Base-by-base conservation (phyloP, 2,888 invertebrate genomes). In the Flexamia atlantica region DNA sequence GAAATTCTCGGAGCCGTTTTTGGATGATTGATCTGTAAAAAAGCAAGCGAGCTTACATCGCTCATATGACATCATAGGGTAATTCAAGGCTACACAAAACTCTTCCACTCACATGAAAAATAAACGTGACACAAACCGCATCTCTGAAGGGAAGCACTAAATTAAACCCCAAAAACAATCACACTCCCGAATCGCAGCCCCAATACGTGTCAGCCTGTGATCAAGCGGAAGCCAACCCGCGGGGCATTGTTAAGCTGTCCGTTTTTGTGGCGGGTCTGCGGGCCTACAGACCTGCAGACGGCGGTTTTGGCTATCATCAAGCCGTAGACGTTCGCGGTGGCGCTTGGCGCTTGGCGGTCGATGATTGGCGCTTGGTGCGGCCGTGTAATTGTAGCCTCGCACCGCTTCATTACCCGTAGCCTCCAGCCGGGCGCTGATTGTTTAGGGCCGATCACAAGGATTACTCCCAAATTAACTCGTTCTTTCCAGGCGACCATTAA, bases 351-450 rank as follows among this genome's bases (percentile, higher is more conserved):
- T n/a, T n/a, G n/a, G n/a, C n/a, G n/a, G n/a, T n/a, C n/a, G n/a
- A n/a, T n/a, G n/a, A n/a, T n/a, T n/a, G n/a, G n/a, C n/a, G n/a
- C n/a, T n/a, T n/a, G n/a, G n/a, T n/a, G 20, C 36, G 42, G 42
- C 76, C 76, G 50, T 2, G 70, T 76, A 76, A 76, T 76, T 46
- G 76, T 76, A 76, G 76, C 76, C 76, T 76, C 76, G 76, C 76
- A 28, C 40, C 50, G 50, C 28, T 46, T 50, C 76, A 76, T 76
- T 50, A 50, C 50, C 76, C 14, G 76, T 46, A 76, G 76, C 76
- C 46, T 42, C 46, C 28, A 46, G 76, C 72, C 42, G 40, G 30
- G 68, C 72, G 20, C 14, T 76, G 76, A 76, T 76, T 76, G 76
- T 76, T 76, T 76, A 76, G 50, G 46, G 20, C 76, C 28, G 76